Evolutionary conservation across 2,888 invertebrate species (phyloP).

Genomic region (Cephus spinipes): DNA sequence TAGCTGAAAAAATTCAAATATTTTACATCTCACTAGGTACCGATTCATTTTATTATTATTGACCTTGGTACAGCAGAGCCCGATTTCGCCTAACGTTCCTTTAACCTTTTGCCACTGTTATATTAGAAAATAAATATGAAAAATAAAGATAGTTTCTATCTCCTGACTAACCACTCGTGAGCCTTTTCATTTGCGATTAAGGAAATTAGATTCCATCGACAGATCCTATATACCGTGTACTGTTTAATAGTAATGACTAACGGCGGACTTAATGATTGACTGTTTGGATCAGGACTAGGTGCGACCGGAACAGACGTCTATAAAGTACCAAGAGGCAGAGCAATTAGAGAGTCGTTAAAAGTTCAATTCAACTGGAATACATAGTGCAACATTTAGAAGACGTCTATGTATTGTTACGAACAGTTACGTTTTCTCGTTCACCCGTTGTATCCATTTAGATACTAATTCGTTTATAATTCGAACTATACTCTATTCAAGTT

Average conservation of each 20-base stretch:
- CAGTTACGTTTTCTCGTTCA: background rate
- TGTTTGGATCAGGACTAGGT: background rate
- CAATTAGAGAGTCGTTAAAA: background rate
- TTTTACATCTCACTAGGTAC: background rate
- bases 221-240: background rate
- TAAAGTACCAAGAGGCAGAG: background rate
- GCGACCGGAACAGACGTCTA: background rate
- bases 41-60: background rate
- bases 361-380: background rate
- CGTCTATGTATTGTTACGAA: background rate
- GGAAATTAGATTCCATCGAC: background rate
- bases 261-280: background rate
- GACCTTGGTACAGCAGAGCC: too few species aligned
- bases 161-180: background rate
- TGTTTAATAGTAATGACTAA: background rate
- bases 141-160: background rate
- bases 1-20: conserved; percentile 61
- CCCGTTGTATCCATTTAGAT: background rate
- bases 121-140: background rate
- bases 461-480: background rate
- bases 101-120: background rate
- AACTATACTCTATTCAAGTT: background rate
- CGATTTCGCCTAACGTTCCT: background rate
- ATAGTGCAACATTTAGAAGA: background rate
- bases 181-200: background rate